Evolutionary conservation across 2,888 invertebrate genomes (phyloP).

Genomic region (Prosapia bicincta): DNA sequence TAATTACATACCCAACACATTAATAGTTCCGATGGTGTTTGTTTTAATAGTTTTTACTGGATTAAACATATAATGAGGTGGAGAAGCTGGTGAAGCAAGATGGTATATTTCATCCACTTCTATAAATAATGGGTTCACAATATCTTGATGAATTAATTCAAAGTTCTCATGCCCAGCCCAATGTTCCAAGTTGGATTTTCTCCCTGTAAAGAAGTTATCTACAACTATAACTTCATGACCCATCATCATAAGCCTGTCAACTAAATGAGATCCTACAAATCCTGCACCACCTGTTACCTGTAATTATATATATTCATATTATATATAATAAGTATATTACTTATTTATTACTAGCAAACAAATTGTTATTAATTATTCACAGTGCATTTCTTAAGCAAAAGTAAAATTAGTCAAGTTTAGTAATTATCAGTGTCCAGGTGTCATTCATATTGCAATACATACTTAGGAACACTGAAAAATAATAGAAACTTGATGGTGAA

Average conservation of each 20-base stretch:
- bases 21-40: slow-evolving; percentile 94
- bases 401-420: no score
- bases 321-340: neutral
- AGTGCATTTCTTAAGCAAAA: neutral
- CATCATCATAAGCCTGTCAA: slow-evolving; percentile 90
- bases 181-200: slow-evolving; percentile 95
- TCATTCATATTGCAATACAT: no score
- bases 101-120: slow-evolving; percentile 99
- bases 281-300: slow-evolving; percentile 95
- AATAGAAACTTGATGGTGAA: no score
- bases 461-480: no score
- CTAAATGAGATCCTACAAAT: slow-evolving; percentile 98
- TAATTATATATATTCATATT: no score
- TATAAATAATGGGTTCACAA: slow-evolving; percentile 94
- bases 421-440: no score
- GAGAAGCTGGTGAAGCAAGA: slow-evolving; percentile 97
- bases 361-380: neutral
- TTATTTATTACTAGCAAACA: neutral
- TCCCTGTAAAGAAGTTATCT: slow-evolving; percentile 97
- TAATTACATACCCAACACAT: slow-evolving; percentile 77
- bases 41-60: slow-evolving; percentile 99
- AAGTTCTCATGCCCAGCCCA: slow-evolving; percentile 99
- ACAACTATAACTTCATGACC: slow-evolving; percentile 96
- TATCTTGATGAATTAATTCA: slow-evolving; percentile 97
- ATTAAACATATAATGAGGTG: slow-evolving; percentile 99